Percentiles rank a stretch among this genome's conserved stretches.
phyloP scores from a whole-genome alignment of 2,797 vertebrate genomes.

The Pteropus rufus region DNA sequence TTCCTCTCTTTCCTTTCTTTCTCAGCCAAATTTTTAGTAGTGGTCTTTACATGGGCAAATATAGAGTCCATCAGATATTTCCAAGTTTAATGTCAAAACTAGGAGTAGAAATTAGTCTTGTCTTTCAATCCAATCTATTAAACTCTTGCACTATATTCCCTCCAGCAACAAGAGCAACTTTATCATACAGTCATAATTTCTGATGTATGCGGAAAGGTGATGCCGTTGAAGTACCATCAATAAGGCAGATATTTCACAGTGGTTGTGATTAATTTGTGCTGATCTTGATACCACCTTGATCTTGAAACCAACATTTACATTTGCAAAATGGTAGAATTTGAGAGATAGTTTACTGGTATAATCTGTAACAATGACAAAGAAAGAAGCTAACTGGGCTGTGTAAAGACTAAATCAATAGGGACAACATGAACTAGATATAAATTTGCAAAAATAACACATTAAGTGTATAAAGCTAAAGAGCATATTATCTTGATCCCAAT shows the following conservation, averaged over 20 bases:
- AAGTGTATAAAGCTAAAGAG: not conserved
- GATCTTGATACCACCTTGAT: slow-evolving; percentile 29
- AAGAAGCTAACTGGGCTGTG: not conserved
- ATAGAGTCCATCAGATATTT: not conserved
- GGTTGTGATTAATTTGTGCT: slow-evolving; percentile 35
- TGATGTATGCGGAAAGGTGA: slow-evolving; percentile 21
- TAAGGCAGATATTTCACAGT: slow-evolving; percentile 20
- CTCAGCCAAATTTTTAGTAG: slow-evolving; percentile 23
- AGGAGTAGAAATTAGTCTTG: slow-evolving; percentile 47
- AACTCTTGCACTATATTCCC: slow-evolving; percentile 37
- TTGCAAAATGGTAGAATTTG: slow-evolving; percentile 39
- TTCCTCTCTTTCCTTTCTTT: slow-evolving; percentile 19
- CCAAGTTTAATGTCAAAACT: slow-evolving; percentile 42
- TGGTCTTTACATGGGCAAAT: slow-evolving; percentile 15
- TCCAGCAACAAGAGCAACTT: slow-evolving; percentile 42
- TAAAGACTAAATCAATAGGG: not conserved
- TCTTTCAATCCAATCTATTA: slow-evolving; percentile 51
- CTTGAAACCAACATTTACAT: slow-evolving; percentile 53
- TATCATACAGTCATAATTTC: slow-evolving; percentile 45
- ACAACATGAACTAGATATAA: not conserved
- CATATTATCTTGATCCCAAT: not conserved
- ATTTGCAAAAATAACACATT: not conserved
- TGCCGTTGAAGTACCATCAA: not conserved
- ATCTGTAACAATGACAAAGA: slow-evolving; percentile 5
- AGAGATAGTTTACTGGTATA: not conserved